phyloP scores from a whole-genome alignment of 2,797 vertebrate genomes.

The Luscinia megarhynchos region DNA sequence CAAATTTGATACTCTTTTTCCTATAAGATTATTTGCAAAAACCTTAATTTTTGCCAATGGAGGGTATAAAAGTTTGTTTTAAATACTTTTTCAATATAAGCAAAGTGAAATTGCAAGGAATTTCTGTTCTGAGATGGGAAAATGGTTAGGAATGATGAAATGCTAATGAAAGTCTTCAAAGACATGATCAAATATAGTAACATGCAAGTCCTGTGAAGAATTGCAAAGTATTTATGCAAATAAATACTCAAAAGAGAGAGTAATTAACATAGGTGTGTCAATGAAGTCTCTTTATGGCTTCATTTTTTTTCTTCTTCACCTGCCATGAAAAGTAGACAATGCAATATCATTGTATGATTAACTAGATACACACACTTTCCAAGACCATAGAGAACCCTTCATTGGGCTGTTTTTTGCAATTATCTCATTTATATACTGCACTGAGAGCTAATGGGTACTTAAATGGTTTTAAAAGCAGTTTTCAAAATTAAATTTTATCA shows the following conservation, averaged over 20 bases:
- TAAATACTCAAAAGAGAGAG: neutral
- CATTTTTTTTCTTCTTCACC: neutral
- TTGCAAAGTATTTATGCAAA: neutral
- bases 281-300: neutral
- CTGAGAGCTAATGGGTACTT: neutral
- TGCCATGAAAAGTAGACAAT: neutral
- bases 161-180: neutral
- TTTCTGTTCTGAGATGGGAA: conserved; percentile 19
- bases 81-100: neutral
- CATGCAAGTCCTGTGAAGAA: neutral
- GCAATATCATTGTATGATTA: neutral
- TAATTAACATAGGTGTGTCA: neutral
- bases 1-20: neutral
- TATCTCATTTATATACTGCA: conserved; percentile 2
- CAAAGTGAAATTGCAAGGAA: neutral
- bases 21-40: conserved; percentile 7
- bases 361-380: neutral
- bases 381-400: neutral
- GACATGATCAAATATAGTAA: neutral
- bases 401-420: neutral
- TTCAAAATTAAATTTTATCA: conserved; percentile 7
- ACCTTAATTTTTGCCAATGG: neutral
- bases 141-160: neutral
- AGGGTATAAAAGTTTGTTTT: neutral
- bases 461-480: conserved; percentile 10